A percentile compares a stretch with the other conserved stretches of the same genome.
phyloP scores from a whole-genome alignment of 2,797 vertebrate genomes.

The Pelobates cultripes region DNA sequence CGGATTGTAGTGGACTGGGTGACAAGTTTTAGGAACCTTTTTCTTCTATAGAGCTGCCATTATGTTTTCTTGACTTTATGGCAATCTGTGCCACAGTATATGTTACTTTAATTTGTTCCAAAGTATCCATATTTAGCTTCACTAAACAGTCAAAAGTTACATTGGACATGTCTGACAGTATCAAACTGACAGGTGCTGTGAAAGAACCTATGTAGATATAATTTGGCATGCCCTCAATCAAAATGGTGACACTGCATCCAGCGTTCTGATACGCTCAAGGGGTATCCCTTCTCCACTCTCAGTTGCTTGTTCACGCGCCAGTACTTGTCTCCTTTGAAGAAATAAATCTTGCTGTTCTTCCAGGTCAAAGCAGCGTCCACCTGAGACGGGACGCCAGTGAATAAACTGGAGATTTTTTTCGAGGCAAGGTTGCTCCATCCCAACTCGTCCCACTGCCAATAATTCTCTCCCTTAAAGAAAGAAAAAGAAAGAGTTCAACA shows the following conservation, averaged over 20 bases:
- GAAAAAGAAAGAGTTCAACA: background rate
- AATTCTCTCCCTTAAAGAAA: conserved; percentile 74
- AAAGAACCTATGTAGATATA: background rate
- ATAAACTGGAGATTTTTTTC: conserved; percentile 78
- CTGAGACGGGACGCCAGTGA: conserved; percentile 74
- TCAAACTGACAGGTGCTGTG: background rate
- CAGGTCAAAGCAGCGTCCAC: conserved; percentile 82
- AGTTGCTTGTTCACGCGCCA: conserved; percentile 81
- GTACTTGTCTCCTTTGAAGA: conserved; percentile 85
- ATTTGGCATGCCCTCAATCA: conserved; percentile 13
- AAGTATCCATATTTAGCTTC: background rate
- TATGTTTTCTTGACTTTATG: no score
- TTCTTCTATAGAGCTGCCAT: no score
- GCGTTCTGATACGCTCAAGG: conserved; percentile 73
- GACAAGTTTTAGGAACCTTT: no score
- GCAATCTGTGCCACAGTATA: no score
- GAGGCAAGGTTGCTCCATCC: conserved; percentile 68
- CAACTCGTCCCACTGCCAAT: conserved; percentile 89
- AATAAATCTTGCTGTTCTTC: conserved; percentile 81
- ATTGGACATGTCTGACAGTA: background rate
- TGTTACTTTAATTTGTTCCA: no score
- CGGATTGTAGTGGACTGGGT: no score
- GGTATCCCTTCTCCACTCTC: conserved; percentile 78
- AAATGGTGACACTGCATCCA: conserved; percentile 81
- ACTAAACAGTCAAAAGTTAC: background rate